phyloP scores from a whole-genome alignment of 2,113 vertebrate genomes.

The Nyctibius bracteatus region DNA sequence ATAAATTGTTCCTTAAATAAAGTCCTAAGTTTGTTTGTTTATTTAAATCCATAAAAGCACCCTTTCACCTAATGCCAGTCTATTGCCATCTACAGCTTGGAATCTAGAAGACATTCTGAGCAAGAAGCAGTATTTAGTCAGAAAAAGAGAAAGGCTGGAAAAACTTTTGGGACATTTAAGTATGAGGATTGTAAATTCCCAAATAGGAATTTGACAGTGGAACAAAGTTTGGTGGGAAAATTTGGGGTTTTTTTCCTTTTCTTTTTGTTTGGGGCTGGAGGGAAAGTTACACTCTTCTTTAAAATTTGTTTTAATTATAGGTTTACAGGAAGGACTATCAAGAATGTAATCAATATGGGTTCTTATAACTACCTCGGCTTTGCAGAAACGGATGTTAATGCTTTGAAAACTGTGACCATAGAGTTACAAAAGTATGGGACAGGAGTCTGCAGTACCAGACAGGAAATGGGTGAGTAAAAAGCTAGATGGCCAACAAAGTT shows the following conservation, averaged over 20 bases:
- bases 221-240: neutral
- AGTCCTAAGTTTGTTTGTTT: neutral
- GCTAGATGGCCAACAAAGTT: neutral
- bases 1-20: neutral
- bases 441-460: constrained; percentile 85
- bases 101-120: neutral
- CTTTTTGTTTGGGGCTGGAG: neutral
- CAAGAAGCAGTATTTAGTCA: neutral
- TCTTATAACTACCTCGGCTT: constrained; percentile 96
- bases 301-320: constrained; percentile 66
- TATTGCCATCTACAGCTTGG: neutral
- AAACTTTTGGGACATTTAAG: neutral
- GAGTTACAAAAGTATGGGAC: constrained; percentile 75
- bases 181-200: neutral
- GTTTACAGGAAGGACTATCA: constrained; percentile 84
- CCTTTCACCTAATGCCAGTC: neutral
- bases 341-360: constrained; percentile 91
- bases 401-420: constrained; percentile 81
- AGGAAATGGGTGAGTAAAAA: constrained; percentile 84
- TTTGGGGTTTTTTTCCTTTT: neutral
- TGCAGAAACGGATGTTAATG: constrained; percentile 80
- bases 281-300: neutral
- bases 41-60: neutral
- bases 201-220: neutral
- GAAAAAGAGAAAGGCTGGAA: neutral